Conservation (phyloP, 2,888 invertebrate genomes). For the Coremacera marginata region DNA sequence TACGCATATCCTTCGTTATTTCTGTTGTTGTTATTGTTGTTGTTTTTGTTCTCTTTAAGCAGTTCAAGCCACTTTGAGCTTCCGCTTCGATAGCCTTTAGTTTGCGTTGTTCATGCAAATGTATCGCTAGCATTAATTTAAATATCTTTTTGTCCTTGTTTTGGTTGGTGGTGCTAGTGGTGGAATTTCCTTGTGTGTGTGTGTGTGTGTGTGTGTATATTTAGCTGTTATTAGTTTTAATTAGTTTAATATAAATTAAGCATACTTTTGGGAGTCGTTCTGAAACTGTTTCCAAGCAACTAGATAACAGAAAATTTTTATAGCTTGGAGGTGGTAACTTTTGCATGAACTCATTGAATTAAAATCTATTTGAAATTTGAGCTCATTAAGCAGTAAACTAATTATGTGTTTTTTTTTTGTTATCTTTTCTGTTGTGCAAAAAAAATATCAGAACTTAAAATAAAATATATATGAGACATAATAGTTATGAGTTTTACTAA, state of each 20-base stretch:
- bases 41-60: neutral
- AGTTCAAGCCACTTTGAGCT: neutral
- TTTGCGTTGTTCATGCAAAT: neutral
- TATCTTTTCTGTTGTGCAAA: too few species aligned
- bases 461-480: too few species aligned
- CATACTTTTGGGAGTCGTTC: slow-evolving; percentile 19
- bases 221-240: slow-evolving; percentile 11
- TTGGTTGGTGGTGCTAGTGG: neutral
- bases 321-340: neutral
- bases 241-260: slow-evolving; percentile 28
- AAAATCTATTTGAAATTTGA: neutral
- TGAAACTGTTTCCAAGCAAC: neutral
- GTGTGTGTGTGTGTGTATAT: neutral
- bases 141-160: slow-evolving; percentile 1
- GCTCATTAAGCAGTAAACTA: too few species aligned
- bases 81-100: neutral
- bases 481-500: too few species aligned
- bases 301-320: neutral
- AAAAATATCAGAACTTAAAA: too few species aligned
- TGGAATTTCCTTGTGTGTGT: neutral
- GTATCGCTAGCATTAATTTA: slow-evolving; percentile 13
- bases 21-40: neutral
- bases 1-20: slow-evolving; percentile 57
- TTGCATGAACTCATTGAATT: neutral
- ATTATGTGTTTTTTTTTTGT: too few species aligned